phyloP scores from a whole-genome alignment of 1,140 invertebrate genomes.

The Drosophila kohkoa region DNA sequence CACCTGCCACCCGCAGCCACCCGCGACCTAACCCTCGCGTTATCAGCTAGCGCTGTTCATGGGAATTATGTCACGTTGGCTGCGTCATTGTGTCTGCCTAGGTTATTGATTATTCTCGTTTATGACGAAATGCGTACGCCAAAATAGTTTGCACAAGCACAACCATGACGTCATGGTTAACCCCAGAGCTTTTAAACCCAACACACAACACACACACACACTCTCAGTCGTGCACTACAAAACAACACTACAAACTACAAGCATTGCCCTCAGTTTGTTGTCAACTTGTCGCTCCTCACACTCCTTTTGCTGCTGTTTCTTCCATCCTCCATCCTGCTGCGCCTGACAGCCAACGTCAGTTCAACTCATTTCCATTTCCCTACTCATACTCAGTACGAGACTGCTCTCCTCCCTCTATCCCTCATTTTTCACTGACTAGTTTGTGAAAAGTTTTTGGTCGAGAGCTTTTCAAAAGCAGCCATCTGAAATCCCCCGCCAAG shows the following conservation, averaged over 20 bases:
- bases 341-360: constrained; percentile 43
- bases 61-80: constrained; percentile 75
- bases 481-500: background rate
- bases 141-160: constrained; percentile 58
- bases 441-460: constrained; percentile 58
- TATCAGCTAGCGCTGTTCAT: constrained; percentile 45
- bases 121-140: constrained; percentile 75
- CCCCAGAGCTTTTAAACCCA: constrained; percentile 69
- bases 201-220: background rate
- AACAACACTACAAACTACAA: constrained; percentile 19
- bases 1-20: constrained; percentile 12
- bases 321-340: background rate
- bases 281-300: constrained; percentile 53
- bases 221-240: background rate
- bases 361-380: constrained; percentile 80
- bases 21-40: constrained; percentile 52
- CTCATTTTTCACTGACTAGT: constrained; percentile 65
- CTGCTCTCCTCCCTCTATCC: constrained; percentile 32
- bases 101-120: constrained; percentile 74
- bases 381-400: constrained; percentile 28
- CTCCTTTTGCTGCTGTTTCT: background rate
- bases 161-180: constrained; percentile 80
- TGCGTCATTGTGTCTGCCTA: constrained; percentile 78
- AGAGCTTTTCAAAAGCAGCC: constrained; percentile 64
- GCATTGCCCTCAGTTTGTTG: constrained; percentile 37